phyloP scores from a whole-genome alignment of 2,797 vertebrate genomes.

The Halcyon chelicuti region DNA sequence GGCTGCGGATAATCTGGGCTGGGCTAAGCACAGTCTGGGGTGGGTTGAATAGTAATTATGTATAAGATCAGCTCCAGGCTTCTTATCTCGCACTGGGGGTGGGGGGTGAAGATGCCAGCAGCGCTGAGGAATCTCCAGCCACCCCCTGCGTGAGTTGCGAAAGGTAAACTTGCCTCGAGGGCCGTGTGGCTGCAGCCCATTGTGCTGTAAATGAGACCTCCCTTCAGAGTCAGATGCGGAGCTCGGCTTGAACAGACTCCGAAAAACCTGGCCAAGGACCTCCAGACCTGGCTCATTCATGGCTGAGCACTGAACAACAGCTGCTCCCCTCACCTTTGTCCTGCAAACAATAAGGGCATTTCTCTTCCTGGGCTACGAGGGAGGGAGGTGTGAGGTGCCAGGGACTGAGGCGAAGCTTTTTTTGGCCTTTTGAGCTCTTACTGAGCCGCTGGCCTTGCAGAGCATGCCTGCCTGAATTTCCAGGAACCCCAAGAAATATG shows the following conservation, averaged over 20 bases:
- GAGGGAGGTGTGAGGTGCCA: not conserved
- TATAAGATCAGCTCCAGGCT: not conserved
- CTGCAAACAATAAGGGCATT: not conserved
- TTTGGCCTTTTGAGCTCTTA: not conserved
- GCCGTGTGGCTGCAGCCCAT: not conserved
- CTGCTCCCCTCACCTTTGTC: slow-evolving; percentile 27
- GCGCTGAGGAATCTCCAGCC: slow-evolving; percentile 32
- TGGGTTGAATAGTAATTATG: not conserved
- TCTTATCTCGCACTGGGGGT: slow-evolving; percentile 10
- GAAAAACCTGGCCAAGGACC: not conserved
- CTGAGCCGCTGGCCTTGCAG: not conserved
- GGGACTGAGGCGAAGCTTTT: not conserved
- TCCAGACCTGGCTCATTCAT: not conserved
- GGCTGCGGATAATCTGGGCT: not conserved
- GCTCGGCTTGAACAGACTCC: not conserved
- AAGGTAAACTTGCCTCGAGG: slow-evolving; percentile 43
- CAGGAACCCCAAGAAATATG: not conserved
- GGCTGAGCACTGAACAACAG: not conserved
- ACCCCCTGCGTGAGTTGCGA: not conserved
- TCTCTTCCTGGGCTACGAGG: not conserved
- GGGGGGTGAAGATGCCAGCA: not conserved
- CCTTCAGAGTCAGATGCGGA: not conserved
- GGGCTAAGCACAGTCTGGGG: not conserved
- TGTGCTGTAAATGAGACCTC: slow-evolving; percentile 51
- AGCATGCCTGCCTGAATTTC: not conserved